Conservation (phyloP, 2,888 invertebrate species). For the Odontothrips loti region DNA sequence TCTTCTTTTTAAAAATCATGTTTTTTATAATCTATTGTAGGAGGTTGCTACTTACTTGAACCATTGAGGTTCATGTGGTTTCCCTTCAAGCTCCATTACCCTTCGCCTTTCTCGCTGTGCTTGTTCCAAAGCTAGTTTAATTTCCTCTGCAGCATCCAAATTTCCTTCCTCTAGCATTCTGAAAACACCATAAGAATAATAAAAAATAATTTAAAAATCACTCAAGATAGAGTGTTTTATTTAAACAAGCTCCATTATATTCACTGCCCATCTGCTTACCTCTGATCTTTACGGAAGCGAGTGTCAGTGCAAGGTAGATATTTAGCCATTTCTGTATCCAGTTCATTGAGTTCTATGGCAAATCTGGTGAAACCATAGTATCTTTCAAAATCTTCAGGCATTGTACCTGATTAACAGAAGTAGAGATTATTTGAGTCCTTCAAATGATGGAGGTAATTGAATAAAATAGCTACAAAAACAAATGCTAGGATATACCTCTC, state of each 20-base stretch:
- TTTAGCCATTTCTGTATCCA: constrained; percentile 58
- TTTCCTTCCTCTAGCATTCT: constrained; percentile 70
- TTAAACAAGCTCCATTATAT: not conserved
- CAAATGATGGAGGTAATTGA: not conserved
- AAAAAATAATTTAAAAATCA: constrained; percentile 15
- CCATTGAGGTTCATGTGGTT: constrained; percentile 48
- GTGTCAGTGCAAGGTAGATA: constrained; percentile 71
- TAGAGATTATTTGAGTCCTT: not conserved
- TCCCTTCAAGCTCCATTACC: constrained; percentile 54
- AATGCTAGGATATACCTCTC: constrained; percentile 53
- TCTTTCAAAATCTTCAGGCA: constrained; percentile 73
- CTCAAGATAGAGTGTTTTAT: not conserved
- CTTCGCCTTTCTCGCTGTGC: constrained; percentile 67
- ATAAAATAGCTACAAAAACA: not conserved
- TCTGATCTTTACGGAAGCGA: constrained; percentile 71
- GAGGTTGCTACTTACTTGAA: constrained; percentile 55
- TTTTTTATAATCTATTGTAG: constrained; percentile 30
- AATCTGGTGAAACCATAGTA: constrained; percentile 83
- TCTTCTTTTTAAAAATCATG: not conserved
- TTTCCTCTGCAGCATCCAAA: constrained; percentile 63
- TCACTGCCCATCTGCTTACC: constrained; percentile 41
- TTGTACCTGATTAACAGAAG: constrained; percentile 53
- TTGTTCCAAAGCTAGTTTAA: constrained; percentile 69
- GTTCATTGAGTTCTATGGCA: constrained; percentile 78
- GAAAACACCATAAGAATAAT: too few relatives aligned